Evolutionary conservation across 2,797 vertebrate species (phyloP).

Genomic region (Pseudocheirus occidentalis): DNA sequence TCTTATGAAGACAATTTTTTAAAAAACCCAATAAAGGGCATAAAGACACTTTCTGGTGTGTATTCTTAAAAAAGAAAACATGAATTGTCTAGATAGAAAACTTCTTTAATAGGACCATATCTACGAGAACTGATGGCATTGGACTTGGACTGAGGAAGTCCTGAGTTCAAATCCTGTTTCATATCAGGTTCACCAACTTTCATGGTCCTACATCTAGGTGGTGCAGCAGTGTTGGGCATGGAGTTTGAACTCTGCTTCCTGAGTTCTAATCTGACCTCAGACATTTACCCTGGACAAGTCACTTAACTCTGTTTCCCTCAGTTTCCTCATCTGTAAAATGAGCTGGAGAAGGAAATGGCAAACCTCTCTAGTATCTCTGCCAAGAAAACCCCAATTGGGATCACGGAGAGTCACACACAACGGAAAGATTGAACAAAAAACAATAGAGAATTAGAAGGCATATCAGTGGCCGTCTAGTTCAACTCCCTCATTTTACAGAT

Average conservation of each 20-base stretch:
- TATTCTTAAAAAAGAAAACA: neutral
- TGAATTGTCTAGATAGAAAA: neutral
- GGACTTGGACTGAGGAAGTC: neutral
- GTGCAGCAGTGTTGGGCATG: neutral
- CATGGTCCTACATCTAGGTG: neutral
- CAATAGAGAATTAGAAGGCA: neutral
- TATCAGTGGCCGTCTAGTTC: neutral
- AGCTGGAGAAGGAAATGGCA: neutral
- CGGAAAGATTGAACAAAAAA: neutral
- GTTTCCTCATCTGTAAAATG: neutral
- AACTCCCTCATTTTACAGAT: neutral
- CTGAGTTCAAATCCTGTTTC: neutral
- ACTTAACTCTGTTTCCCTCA: neutral
- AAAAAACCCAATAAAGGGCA: constrained; percentile 33
- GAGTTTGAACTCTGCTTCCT: neutral
- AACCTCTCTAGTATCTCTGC: neutral
- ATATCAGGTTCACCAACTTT: neutral
- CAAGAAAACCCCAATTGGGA: neutral
- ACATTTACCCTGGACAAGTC: neutral
- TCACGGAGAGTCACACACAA: neutral
- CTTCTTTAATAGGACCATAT: neutral
- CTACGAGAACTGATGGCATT: neutral
- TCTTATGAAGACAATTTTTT: neutral
- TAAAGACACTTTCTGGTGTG: constrained; percentile 1
- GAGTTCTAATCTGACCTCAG: neutral